These are phyloP conservation scores for Aldabrachelys gigantea DNA, from an alignment of 2,113 vertebrate species.

Conservation along the genomic window DNA sequence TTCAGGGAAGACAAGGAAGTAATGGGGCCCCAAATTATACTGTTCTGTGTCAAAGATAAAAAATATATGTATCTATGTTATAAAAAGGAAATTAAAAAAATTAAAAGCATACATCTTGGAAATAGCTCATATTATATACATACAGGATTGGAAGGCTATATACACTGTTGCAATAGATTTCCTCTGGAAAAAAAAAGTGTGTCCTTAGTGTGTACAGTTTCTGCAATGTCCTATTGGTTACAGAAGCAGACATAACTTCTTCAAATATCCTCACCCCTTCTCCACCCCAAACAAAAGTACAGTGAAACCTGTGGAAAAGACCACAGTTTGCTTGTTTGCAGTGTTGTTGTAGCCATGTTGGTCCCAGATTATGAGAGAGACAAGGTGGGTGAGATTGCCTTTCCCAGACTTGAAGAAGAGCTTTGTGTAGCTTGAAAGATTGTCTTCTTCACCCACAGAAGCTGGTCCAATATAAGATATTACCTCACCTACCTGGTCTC, in stretches of 20 bases:
- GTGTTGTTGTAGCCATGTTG: neutral
- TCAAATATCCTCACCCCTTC: neutral
- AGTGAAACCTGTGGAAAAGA: constrained; percentile 7
- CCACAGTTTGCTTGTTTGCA: neutral
- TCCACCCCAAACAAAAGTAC: constrained; percentile 9
- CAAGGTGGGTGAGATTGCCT: neutral
- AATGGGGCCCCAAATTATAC: constrained; percentile 31
- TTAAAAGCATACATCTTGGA: neutral
- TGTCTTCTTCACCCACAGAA: neutral
- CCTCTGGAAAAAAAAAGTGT: neutral
- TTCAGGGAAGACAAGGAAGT: constrained; percentile 53
- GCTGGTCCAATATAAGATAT: neutral
- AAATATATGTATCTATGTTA: neutral
- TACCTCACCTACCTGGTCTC: neutral
- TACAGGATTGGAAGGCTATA: constrained; percentile 32
- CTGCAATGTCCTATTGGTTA: neutral
- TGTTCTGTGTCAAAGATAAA: neutral
- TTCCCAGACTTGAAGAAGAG: neutral
- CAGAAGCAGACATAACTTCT: neutral
- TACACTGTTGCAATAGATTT: constrained; percentile 49
- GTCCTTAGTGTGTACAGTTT: constrained; percentile 49
- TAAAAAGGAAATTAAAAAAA: constrained; percentile 24
- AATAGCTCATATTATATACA: constrained; percentile 36
- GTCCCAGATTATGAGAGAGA: neutral
- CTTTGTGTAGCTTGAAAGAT: neutral